These are phyloP conservation scores for Silurus aristotelis DNA, from an alignment of 2,797 vertebrate genomes.

Conservation along the genomic window DNA sequence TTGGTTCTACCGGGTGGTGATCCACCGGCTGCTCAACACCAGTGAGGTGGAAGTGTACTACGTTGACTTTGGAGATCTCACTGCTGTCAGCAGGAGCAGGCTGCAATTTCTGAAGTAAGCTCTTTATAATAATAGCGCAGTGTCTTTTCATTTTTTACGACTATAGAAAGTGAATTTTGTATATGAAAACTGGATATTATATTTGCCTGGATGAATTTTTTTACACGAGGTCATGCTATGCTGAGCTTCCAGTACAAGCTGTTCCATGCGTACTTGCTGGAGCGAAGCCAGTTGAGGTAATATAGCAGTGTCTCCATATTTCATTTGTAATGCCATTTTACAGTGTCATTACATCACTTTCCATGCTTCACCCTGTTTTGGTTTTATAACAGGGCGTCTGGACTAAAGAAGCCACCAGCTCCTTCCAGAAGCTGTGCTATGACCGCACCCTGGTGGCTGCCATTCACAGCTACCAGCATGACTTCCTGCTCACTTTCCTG, in stretches of 20 bases:
- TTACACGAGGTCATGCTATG: conserved; percentile 79
- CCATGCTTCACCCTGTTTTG: not conserved
- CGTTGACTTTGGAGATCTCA: conserved; percentile 83
- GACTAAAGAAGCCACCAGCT: conserved; percentile 75
- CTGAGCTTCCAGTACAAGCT: conserved; percentile 88
- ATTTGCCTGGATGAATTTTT: not conserved
- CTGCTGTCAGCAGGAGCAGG: conserved; percentile 70
- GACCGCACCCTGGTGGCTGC: conserved; percentile 82
- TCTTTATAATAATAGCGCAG: not conserved
- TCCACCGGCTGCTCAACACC: conserved; percentile 78
- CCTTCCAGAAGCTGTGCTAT: conserved; percentile 81
- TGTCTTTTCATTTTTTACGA: not conserved
- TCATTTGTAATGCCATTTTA: not conserved
- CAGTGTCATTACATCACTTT: not conserved
- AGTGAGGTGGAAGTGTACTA: conserved; percentile 86
- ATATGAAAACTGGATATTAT: not conserved
- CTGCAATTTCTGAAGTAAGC: conserved; percentile 93
- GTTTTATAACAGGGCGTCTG: conserved; percentile 73
- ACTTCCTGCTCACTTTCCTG: conserved; percentile 85
- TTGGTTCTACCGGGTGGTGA: conserved; percentile 90
- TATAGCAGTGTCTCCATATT: not conserved
- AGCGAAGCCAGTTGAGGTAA: conserved; percentile 77
- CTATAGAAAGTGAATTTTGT: not conserved
- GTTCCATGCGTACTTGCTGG: conserved; percentile 84
- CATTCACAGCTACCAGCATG: conserved; percentile 79